Evolutionary conservation across 2,113 vertebrate genomes (phyloP), one percentile per base, ranked within the genome.

Genomic region (Myrmecophaga tridactyla): DNA sequence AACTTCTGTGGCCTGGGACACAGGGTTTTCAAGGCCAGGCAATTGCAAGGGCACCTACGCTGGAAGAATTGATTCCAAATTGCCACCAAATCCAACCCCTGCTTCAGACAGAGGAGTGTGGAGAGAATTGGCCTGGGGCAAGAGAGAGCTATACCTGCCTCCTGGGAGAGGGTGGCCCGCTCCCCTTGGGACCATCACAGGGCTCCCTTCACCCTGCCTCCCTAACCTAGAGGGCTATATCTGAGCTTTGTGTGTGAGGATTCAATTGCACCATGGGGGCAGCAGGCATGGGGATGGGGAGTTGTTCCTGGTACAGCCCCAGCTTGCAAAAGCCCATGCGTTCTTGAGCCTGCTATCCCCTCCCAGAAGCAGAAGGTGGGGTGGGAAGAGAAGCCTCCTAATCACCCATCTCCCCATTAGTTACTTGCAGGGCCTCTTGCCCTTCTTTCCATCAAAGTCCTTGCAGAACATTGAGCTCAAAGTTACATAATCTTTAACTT

Each of bases 401-500:
- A 11, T 39, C 20, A 15, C 53, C 29, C 27, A 1, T 0, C 34
- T 51, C 20, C 29, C 91, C 23, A 29, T 23, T 6, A 43, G 70
- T 39, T 65, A 7, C 80, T 58, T 93, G 56, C 81, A 53, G 75
- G n/a, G 80, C 39, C 65, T 36, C 56, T 73, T 6, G 10, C 51
- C 20, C 39, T 7, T 65, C 15, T 18, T 9, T 29, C 82, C 76
- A 39, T 17, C 65, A 3, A n/a, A 36, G 12, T 60, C 90, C 86
- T 90, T 17, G 17, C 27, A 60, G 60, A 63, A 13, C 73, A 36
- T 58, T 93, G 60, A 77, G 86, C 76, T 29, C 80, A 6, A 43
- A 84, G 70, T 93, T 95, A 76, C 95, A 85, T 87, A 84, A 92
- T 83, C 76, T n/a, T 31, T 34, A 36, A 43, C 89, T 84, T 78